A percentile compares a stretch with the other conserved stretches of the same genome.
phyloP scores from a whole-genome alignment of 2,797 vertebrate genomes.

The Manis pentadactyla region DNA sequence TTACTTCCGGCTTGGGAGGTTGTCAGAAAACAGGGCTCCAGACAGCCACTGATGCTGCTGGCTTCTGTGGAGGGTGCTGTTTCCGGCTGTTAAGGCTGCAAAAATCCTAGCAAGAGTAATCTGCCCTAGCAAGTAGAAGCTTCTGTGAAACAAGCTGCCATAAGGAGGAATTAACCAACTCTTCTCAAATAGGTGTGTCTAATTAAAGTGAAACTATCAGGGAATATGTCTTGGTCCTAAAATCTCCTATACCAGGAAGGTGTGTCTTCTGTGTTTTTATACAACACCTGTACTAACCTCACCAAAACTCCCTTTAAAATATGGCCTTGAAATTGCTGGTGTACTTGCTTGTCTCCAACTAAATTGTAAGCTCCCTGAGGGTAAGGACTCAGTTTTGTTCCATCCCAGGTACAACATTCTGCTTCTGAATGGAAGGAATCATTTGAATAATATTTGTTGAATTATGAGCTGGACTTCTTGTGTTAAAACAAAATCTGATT shows the following conservation, averaged over 20 bases:
- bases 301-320: not conserved
- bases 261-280: not conserved
- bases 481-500: not conserved
- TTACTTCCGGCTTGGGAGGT: not conserved
- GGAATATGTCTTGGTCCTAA: not conserved
- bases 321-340: not conserved
- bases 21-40: not conserved
- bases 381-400: not conserved
- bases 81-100: not conserved
- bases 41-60: not conserved
- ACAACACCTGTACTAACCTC: not conserved
- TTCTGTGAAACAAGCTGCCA: not conserved
- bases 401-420: not conserved
- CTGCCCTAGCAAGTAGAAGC: not conserved
- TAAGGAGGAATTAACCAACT: not conserved
- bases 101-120: not conserved
- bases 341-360: not conserved
- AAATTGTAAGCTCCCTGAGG: not conserved
- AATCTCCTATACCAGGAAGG: fast-evolving
- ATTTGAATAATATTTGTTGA: not conserved
- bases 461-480: not conserved
- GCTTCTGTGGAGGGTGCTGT: not conserved
- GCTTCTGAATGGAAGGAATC: not conserved
- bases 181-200: not conserved
- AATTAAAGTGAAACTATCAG: not conserved